Evolutionary conservation across 2,113 vertebrate species (phyloP).

Genomic region (Aphyosemion australe): DNA sequence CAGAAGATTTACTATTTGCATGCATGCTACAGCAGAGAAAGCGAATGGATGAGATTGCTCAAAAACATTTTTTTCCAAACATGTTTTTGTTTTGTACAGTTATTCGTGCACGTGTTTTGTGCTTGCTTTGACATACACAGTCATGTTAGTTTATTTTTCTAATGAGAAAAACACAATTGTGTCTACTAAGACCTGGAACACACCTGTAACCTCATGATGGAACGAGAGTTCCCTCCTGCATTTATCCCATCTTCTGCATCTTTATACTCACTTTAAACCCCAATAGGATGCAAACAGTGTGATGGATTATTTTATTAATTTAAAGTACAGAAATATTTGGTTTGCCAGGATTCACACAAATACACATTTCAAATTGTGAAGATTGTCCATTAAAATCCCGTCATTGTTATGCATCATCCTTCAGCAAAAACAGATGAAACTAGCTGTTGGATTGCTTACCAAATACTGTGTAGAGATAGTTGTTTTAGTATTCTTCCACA

Average conservation of each 20-base stretch:
- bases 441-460: slow-evolving; percentile 56
- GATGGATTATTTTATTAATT: slow-evolving; percentile 40
- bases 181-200: slow-evolving; percentile 76
- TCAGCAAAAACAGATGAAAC: slow-evolving; percentile 39
- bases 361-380: slow-evolving; percentile 7
- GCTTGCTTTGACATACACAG: slow-evolving; percentile 71
- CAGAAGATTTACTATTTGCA: slow-evolving; percentile 79
- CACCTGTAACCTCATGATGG: slow-evolving; percentile 75
- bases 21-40: slow-evolving; percentile 76
- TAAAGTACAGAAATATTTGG: slow-evolving; percentile 14
- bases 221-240: slow-evolving; percentile 70
- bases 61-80: slow-evolving; percentile 58
- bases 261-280: slow-evolving; percentile 26
- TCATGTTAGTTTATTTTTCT: slow-evolving; percentile 63
- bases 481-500: slow-evolving; percentile 56
- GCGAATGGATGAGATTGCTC: slow-evolving; percentile 77
- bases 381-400: slow-evolving; percentile 19
- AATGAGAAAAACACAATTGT: slow-evolving; percentile 65
- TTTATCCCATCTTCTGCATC: slow-evolving; percentile 28
- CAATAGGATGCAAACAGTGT: slow-evolving; percentile 12
- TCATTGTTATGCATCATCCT: slow-evolving; percentile 22
- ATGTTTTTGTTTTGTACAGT: slow-evolving; percentile 74
- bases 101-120: slow-evolving; percentile 78
- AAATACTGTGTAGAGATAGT: slow-evolving; percentile 53
- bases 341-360: slow-evolving; percentile 12